These are phyloP conservation scores for Erythrocebus patas DNA, from an alignment of 2,113 vertebrate species.

Conservation along the genomic window DNA sequence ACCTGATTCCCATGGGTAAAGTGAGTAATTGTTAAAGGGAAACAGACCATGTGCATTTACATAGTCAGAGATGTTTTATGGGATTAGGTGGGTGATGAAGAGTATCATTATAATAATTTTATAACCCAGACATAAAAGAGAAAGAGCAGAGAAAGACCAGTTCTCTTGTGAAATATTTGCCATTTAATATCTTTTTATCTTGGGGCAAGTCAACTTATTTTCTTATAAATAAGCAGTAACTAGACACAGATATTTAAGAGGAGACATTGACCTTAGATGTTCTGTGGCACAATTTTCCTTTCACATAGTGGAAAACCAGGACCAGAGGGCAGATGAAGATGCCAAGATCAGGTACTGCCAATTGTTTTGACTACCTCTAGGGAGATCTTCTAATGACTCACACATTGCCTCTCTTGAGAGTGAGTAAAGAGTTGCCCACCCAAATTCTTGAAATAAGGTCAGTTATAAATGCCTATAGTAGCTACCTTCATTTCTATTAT, in stretches of 20 bases:
- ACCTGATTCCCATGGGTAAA: background rate
- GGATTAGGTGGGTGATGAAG: constrained; percentile 14
- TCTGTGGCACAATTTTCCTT: background rate
- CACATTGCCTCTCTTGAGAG: background rate
- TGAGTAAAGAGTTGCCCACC: constrained; percentile 18
- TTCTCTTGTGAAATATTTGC: constrained; percentile 9
- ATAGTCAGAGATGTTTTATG: constrained; percentile 21
- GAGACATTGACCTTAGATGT: background rate
- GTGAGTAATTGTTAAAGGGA: background rate
- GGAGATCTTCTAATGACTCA: background rate
- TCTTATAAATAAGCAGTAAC: constrained; percentile 2
- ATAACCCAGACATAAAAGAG: constrained; percentile 35
- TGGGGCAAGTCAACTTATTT: background rate
- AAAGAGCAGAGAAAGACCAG: constrained; percentile 8
- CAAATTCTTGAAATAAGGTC: constrained; percentile 45
- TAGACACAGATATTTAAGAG: background rate
- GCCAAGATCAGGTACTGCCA: background rate
- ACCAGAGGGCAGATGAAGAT: background rate
- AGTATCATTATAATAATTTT: constrained; percentile 38
- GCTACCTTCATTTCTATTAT: background rate
- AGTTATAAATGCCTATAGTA: background rate
- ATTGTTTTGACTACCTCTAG: background rate
- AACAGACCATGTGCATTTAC: background rate
- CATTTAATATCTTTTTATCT: constrained; percentile 18
- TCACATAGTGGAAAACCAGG: background rate